phyloP scores from a whole-genome alignment of 2,113 vertebrate species.

The Ptilonorhynchus violaceus region DNA sequence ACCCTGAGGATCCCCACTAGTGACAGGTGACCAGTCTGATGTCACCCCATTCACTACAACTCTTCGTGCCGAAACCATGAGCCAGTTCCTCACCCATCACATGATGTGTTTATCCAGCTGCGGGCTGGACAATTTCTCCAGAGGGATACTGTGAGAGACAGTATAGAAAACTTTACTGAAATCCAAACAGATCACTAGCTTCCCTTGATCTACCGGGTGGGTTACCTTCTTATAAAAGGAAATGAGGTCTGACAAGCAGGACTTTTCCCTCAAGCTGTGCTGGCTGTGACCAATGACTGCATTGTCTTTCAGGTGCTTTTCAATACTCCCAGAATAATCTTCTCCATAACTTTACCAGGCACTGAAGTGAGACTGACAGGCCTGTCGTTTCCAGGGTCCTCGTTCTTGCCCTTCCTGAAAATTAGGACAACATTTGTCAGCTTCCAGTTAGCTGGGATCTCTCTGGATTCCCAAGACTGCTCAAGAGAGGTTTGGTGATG shows the following conservation, averaged over 20 bases:
- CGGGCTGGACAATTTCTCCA: neutral
- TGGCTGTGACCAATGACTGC: fast-evolving
- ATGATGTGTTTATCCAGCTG: neutral
- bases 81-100: neutral
- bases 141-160: neutral
- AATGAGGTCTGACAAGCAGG: neutral
- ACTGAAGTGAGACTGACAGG: neutral
- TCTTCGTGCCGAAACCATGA: neutral
- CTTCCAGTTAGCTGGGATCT: neutral
- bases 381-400: neutral
- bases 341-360: neutral
- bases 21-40: neutral
- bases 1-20: neutral
- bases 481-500: neutral
- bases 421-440: fast-evolving
- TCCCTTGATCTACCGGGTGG: neutral
- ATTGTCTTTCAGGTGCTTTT: neutral
- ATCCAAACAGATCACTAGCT: neutral
- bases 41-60: neutral
- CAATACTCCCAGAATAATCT: neutral
- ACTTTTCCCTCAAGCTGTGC: neutral
- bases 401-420: neutral
- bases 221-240: neutral
- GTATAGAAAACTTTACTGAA: fast-evolving
- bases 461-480: neutral